Percentiles rank a stretch among this genome's conserved stretches.
phyloP scores from a whole-genome alignment of 2,888 invertebrate genomes.

The Trissolcus brochymenae region DNA sequence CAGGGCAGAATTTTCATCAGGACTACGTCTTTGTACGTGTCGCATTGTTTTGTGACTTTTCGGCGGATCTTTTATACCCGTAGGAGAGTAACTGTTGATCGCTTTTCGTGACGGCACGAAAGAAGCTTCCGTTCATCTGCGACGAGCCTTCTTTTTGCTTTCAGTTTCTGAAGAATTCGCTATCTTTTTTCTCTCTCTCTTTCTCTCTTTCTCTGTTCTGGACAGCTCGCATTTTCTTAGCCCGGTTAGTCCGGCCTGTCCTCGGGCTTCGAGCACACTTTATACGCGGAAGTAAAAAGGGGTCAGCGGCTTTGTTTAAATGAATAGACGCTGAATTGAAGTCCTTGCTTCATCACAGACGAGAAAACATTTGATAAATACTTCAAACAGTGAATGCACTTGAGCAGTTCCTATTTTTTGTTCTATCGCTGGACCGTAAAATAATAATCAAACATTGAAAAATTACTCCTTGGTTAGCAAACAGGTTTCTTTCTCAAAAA shows the following conservation, averaged over 20 bases:
- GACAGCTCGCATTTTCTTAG: slow-evolving; percentile 35
- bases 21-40: background rate
- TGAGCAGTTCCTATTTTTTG: background rate
- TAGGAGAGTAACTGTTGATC: slow-evolving; percentile 45
- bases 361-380: slow-evolving; percentile 50
- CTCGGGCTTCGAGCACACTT: slow-evolving; percentile 51
- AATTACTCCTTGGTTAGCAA: too few species aligned
- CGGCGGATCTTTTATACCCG: slow-evolving; percentile 26
- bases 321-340: slow-evolving; percentile 57
- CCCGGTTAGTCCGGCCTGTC: slow-evolving; percentile 50
- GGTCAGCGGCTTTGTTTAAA: slow-evolving; percentile 57
- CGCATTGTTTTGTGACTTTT: slow-evolving; percentile 27
- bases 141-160: slow-evolving; percentile 47
- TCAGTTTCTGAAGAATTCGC: slow-evolving; percentile 24
- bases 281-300: slow-evolving; percentile 54
- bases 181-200: background rate
- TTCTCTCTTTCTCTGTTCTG: too few species aligned
- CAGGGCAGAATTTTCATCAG: too few species aligned
- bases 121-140: slow-evolving; percentile 50
- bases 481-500: too few species aligned
- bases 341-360: slow-evolving; percentile 31
- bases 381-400: slow-evolving; percentile 17
- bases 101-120: slow-evolving; percentile 48
- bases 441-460: too few species aligned
- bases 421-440: too few species aligned